These are phyloP conservation scores for Polypterus bichir DNA, from an alignment of 2,113 vertebrate genomes.

Conservation along the genomic window DNA sequence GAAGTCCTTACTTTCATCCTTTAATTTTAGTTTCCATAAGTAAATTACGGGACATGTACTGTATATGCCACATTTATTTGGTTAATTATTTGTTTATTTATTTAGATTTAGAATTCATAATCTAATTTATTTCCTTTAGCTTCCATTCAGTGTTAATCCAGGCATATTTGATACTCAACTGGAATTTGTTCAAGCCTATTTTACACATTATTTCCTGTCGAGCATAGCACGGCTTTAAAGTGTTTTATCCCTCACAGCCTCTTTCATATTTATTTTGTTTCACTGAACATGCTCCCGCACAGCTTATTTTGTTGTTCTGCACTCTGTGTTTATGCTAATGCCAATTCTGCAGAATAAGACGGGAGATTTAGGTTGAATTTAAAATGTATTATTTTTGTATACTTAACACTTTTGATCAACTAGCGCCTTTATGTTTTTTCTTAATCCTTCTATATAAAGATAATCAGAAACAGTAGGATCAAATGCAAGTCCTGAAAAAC, in stretches of 20 bases:
- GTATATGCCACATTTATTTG: not conserved
- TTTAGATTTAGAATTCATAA: not conserved
- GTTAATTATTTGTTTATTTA: not conserved
- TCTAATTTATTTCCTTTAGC: not conserved
- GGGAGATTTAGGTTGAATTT: too few relatives aligned
- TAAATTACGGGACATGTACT: not conserved
- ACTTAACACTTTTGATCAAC: too few relatives aligned
- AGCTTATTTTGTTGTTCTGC: conserved; percentile 9
- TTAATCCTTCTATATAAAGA: too few relatives aligned
- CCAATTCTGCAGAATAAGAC: too few relatives aligned
- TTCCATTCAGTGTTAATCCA: not conserved
- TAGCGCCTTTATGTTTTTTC: too few relatives aligned
- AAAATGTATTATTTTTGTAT: too few relatives aligned
- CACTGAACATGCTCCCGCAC: conserved; percentile 19
- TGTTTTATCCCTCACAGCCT: conserved; percentile 26
- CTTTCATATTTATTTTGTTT: conserved; percentile 31
- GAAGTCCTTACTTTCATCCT: too few relatives aligned
- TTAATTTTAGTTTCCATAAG: too few relatives aligned
- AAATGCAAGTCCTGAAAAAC: too few relatives aligned
- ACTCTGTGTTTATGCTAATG: too few relatives aligned
- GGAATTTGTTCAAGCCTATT: conserved; percentile 27
- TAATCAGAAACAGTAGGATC: too few relatives aligned
- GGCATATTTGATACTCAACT: not conserved
- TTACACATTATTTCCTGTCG: conserved; percentile 29
- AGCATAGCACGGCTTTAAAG: conserved; percentile 24